These are phyloP conservation scores for Cephus sareptanus DNA, from an alignment of 2,888 invertebrate genomes.

Conservation along the genomic window DNA sequence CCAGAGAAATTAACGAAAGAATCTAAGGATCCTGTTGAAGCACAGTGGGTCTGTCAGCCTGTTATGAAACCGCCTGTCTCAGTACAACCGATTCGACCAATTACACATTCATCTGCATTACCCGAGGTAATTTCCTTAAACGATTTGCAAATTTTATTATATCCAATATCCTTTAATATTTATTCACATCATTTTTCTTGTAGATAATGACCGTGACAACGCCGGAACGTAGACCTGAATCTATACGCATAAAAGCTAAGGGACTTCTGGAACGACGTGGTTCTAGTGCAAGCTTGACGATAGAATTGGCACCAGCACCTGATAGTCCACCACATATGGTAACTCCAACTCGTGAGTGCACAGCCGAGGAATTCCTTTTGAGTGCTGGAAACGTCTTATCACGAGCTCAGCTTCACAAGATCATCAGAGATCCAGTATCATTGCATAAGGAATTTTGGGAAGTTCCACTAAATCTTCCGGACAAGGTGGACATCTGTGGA, in stretches of 20 bases:
- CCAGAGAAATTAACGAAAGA: conserved; percentile 49
- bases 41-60: conserved; percentile 57
- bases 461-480: conserved; percentile 91
- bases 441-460: conserved; percentile 95
- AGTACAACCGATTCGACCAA: conserved; percentile 34
- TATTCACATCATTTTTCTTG: background rate
- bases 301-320: conserved; percentile 72
- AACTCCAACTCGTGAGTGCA: conserved; percentile 71
- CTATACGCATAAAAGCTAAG: conserved; percentile 70
- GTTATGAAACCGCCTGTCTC: conserved; percentile 39
- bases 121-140: conserved; percentile 46
- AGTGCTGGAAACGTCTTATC: conserved; percentile 71
- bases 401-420: conserved; percentile 67
- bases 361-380: conserved; percentile 69
- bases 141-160: background rate
- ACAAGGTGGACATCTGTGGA: conserved; percentile 89
- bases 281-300: conserved; percentile 89
- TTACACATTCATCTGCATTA: conserved; percentile 34
- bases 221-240: conserved; percentile 63
- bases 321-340: conserved; percentile 64
- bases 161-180: background rate
- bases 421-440: conserved; percentile 66
- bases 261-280: conserved; percentile 86
- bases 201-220: conserved; percentile 50
- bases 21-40: conserved; percentile 51